These are phyloP conservation scores for Hypomecis punctinalis DNA, from an alignment of 2,888 invertebrate genomes.

Conservation along the genomic window DNA sequence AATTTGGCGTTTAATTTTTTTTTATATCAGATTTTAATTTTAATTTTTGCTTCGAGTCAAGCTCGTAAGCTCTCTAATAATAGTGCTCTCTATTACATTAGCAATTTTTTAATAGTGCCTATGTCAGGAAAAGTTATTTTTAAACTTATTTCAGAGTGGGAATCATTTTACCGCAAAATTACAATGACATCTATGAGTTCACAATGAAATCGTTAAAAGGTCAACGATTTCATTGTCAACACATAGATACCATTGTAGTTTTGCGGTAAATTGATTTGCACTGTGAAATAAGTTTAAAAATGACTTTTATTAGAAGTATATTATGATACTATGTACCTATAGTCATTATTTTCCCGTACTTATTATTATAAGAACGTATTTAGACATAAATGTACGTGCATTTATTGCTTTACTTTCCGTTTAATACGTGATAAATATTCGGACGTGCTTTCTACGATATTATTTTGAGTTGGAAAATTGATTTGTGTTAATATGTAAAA, in stretches of 20 bases:
- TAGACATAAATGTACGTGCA: slow-evolving; percentile 46
- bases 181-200: too few relatives aligned
- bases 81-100: too few relatives aligned
- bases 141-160: too few relatives aligned
- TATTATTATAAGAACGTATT: slow-evolving; percentile 7
- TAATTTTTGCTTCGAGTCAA: too few relatives aligned
- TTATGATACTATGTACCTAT: slow-evolving; percentile 9
- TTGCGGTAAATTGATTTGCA: neutral
- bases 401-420: slow-evolving; percentile 40
- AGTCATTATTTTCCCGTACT: slow-evolving; percentile 1
- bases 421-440: slow-evolving; percentile 46
- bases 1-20: too few relatives aligned
- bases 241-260: neutral
- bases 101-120: too few relatives aligned
- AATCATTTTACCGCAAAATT: too few relatives aligned
- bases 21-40: too few relatives aligned
- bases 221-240: neutral
- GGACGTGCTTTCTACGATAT: slow-evolving; percentile 47
- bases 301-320: slow-evolving; percentile 1
- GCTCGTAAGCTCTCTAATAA: too few relatives aligned
- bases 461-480: slow-evolving; percentile 18
- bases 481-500: slow-evolving; percentile 7
- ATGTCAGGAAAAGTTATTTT: too few relatives aligned
- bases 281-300: neutral
- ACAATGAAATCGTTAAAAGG: too few relatives aligned